Evolutionary conservation across 2,888 invertebrate species (phyloP).

Genomic region (Dryocosmus kuriphilus): DNA sequence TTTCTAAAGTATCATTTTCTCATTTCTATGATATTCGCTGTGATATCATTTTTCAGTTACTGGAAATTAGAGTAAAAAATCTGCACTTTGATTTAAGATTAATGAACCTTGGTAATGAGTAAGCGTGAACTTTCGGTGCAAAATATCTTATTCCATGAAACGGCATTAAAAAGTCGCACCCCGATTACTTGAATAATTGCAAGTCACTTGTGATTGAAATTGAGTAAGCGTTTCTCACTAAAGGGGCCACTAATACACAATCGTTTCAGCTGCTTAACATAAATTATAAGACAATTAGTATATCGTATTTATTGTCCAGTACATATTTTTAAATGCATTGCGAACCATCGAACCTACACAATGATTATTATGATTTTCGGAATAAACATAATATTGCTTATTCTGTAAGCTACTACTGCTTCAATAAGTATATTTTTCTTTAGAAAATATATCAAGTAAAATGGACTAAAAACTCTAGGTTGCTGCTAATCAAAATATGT

Average conservation of each 20-base stretch:
- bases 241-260: background rate
- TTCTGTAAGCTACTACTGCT: background rate
- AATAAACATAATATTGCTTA: background rate
- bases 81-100: background rate
- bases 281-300: constrained; percentile 4
- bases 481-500: background rate
- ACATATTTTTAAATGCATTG: background rate
- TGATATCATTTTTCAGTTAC: background rate
- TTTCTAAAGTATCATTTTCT: background rate
- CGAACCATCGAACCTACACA: background rate
- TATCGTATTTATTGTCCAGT: constrained; percentile 6
- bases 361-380: background rate
- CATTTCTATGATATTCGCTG: background rate
- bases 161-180: background rate
- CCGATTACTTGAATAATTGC: background rate
- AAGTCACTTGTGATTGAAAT: background rate
- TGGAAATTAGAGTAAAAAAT: background rate
- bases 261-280: background rate
- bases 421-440: background rate
- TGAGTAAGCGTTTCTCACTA: background rate
- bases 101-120: background rate
- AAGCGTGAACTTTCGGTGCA: background rate
- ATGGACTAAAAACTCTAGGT: background rate
- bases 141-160: background rate
- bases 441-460: background rate